A percentile compares a stretch with the other conserved stretches of the same genome.
Conservation (phyloP, 2,113 vertebrate species). For the Ptychochromis oligacanthus region DNA sequence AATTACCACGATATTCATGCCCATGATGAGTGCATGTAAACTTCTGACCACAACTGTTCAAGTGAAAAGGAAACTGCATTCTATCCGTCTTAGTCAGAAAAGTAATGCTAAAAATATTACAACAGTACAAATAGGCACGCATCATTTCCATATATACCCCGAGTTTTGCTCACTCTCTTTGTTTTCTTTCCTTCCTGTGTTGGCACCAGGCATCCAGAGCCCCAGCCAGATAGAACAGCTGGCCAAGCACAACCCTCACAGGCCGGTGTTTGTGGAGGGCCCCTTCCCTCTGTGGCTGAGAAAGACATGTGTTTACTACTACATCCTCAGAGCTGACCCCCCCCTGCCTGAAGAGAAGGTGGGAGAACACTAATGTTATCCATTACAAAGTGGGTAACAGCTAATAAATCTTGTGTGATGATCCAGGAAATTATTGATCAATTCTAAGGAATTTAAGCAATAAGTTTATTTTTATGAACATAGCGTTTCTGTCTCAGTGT, state of each 20-base stretch:
- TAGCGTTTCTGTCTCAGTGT: too few species aligned
- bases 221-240: slow-evolving; percentile 83
- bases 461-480: too few species aligned
- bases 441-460: too few species aligned
- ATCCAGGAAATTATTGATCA: too few species aligned
- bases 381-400: background rate
- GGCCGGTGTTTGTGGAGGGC: slow-evolving; percentile 88
- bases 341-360: slow-evolving; percentile 79
- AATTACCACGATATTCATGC: too few species aligned
- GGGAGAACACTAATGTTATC: accelerated
- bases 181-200: background rate
- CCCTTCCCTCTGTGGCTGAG: slow-evolving; percentile 90
- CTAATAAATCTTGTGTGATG: background rate
- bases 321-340: slow-evolving; percentile 86
- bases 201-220: slow-evolving; percentile 85
- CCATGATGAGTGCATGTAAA: too few species aligned
- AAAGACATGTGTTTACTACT: slow-evolving; percentile 84
- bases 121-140: accelerated
- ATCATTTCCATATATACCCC: background rate
- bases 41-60: too few species aligned
- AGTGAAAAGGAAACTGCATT: background rate
- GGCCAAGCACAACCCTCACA: slow-evolving; percentile 76
- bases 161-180: background rate
- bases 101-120: background rate
- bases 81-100: background rate